Base-by-base conservation (phyloP, 2,113 vertebrate species). In the Cacatua alba region DNA sequence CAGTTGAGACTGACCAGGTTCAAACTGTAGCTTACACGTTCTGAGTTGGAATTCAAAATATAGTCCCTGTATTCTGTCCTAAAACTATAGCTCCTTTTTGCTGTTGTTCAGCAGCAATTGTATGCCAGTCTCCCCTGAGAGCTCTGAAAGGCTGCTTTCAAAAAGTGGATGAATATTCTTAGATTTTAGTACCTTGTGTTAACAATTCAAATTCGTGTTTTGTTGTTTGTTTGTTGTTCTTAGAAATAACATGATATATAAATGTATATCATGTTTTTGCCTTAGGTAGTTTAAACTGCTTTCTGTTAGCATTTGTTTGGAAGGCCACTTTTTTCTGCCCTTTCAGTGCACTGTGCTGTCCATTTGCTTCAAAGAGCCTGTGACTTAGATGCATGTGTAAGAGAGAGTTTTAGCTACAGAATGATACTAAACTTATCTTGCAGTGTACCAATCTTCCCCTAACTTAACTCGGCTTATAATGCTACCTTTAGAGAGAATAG, bases 61-160 rank as follows among this genome's bases (percentile, higher is more conserved):
- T 0, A 48, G 64, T 57, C 26, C 85, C 46, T 49, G 21, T 64
- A n/a, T 82, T 92, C 63, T 39, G 12, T 65, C 48, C 64, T 78
- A 49, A 93, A 81, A 79, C 82, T 93, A 2, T 57, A 86, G 86
- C 55, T 95, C 64, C 63, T 84, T 89, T 94, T 65, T 52, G n/a
- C 91, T 78, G 31, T 86, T 95, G 85, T 92, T 93, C 44, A 70
- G 64, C 76, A 84, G 88, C 90, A 71, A 48, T 86, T 95, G 68
- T 88, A 26, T 59, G 86, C 71, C 76, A 91, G 85, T 86, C 85
- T 93, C 14, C 60, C 60, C 35, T 63, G 62, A 69, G 39, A 20
- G 37, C 48, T 91, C 51, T 94, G 72, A 92, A 94, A 93, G 63
- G 20, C 71, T 71, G 25, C 57, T 77, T 60, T 93, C 39, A 44